Conservation (phyloP, 1,140 invertebrate species). For the Pseudobourletiella spinata region DNA sequence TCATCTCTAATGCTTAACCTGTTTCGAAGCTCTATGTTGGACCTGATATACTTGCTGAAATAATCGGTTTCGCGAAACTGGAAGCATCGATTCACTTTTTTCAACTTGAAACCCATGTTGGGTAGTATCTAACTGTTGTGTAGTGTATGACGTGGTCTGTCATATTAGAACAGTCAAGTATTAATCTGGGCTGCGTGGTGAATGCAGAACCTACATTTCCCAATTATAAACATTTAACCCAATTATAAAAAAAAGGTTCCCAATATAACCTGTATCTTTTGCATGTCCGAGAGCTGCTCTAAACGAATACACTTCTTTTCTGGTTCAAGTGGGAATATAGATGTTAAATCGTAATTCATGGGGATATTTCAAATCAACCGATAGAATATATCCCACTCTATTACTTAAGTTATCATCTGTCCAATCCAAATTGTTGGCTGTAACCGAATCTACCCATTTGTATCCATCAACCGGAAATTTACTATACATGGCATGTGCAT, state of each 20-base stretch:
- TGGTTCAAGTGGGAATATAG: neutral
- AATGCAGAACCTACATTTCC: neutral
- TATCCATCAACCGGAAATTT: neutral
- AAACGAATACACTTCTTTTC: neutral
- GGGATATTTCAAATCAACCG: neutral
- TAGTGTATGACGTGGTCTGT: neutral
- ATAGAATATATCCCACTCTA: neutral
- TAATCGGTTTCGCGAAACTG: neutral
- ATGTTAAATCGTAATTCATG: neutral
- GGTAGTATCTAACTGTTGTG: neutral
- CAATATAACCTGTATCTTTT: neutral
- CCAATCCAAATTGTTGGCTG: neutral
- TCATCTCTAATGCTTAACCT: too few relatives aligned
- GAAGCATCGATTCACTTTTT: neutral
- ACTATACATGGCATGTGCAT: neutral
- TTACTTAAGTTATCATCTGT: neutral
- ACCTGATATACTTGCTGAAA: neutral
- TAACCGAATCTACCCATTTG: neutral
- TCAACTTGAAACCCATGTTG: neutral
- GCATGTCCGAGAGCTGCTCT: neutral
- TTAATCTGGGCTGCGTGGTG: neutral
- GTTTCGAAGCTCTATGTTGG: neutral
- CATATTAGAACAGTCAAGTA: neutral
- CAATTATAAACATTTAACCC: too few relatives aligned
- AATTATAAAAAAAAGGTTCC: too few relatives aligned